Conservation (phyloP, 1,140 invertebrate genomes). For the Argopecten irradians region DNA sequence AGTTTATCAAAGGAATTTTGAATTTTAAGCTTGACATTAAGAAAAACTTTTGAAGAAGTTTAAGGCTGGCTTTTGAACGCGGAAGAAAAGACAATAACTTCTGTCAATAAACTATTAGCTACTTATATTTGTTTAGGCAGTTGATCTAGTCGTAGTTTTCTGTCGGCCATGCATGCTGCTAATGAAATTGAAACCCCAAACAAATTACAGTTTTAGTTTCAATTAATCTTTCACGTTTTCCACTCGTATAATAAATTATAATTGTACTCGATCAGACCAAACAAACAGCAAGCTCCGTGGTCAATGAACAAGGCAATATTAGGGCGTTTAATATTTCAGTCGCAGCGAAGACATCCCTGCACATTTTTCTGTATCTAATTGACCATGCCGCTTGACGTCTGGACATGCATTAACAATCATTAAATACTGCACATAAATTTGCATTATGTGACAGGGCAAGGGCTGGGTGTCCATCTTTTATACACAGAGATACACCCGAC, state of each 20-base stretch:
- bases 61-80: too few relatives aligned
- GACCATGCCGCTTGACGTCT: background rate
- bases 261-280: background rate
- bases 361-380: conserved; percentile 16
- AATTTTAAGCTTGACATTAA: too few relatives aligned
- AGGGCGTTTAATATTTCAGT: background rate
- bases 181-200: too few relatives aligned
- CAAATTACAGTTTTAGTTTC: too few relatives aligned
- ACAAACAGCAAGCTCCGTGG: background rate
- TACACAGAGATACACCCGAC: background rate
- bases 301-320: background rate
- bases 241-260: background rate
- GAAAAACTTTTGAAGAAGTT: too few relatives aligned
- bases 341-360: background rate
- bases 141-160: too few relatives aligned
- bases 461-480: background rate
- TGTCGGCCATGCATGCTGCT: too few relatives aligned
- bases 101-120: too few relatives aligned
- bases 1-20: too few relatives aligned
- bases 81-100: too few relatives aligned
- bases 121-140: too few relatives aligned
- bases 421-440: background rate
- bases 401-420: background rate
- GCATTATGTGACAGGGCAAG: background rate
- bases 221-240: too few relatives aligned